These are phyloP conservation scores for Campopleginae sp. DNA, from an alignment of 2,888 invertebrate genomes.

Conservation along the genomic window DNA sequence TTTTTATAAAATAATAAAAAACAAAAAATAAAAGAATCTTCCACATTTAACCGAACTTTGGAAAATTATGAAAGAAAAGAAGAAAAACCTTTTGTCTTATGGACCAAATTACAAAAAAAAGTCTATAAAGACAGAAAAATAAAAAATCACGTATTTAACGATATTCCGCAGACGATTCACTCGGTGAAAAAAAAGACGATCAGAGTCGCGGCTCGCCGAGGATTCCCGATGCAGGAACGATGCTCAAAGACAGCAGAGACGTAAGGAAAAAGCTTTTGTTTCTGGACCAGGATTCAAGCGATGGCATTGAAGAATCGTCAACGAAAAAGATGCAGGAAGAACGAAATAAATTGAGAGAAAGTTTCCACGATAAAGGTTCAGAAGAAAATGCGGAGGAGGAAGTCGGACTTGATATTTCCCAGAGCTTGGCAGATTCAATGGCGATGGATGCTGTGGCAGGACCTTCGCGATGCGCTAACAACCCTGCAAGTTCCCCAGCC, in stretches of 20 bases:
- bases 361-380: not conserved
- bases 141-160: slow-evolving; percentile 17
- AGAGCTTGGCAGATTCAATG: not conserved
- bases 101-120: slow-evolving; percentile 1
- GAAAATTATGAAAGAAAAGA: slow-evolving; percentile 19
- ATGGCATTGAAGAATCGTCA: slow-evolving; percentile 1
- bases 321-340: not conserved
- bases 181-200: slow-evolving; percentile 13
- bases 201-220: not conserved
- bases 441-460: slow-evolving; percentile 20
- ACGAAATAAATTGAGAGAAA: not conserved
- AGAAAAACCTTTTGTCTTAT: slow-evolving; percentile 14
- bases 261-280: slow-evolving; percentile 69
- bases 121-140: slow-evolving; percentile 12
- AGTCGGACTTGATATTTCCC: not conserved
- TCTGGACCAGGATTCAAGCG: slow-evolving; percentile 14
- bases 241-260: slow-evolving; percentile 50
- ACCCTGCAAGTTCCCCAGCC: not conserved
- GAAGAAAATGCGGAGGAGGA: not conserved
- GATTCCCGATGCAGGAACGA: slow-evolving; percentile 41
- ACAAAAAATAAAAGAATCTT: slow-evolving; percentile 8
- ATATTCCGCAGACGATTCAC: slow-evolving; percentile 54
- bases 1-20: not conserved
- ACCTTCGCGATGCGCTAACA: slow-evolving; percentile 5
- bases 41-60: not conserved